Base-by-base conservation (phyloP, 1,140 invertebrate species). In the Solenopsis fugax region DNA sequence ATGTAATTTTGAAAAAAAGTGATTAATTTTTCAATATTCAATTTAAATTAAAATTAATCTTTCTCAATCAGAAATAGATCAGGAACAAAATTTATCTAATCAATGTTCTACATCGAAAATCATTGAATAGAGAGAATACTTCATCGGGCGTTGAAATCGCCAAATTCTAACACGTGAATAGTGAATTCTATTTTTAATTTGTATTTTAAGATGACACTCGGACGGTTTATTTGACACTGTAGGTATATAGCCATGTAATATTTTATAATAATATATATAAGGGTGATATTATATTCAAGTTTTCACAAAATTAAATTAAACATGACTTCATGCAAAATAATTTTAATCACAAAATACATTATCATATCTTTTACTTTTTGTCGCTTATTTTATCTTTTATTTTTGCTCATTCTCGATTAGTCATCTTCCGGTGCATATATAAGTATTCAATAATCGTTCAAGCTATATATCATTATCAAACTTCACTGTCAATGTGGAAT, bases 111-210 rank as follows among this genome's bases (percentile, higher is more conserved):
- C 21, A 12, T 21, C 7, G 16, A 5, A 21, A 62, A 9, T 73
- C 2, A 41, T 41, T 0, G 62, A 24, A 3, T 34, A 50, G 13
- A 37, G 7, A 2, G 18, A 82, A 58, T 72, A 58, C 29, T 75
- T 50, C 24, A 48, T 73, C 80, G 4, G 24, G 69, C 80, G 18
- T 84, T 75, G 45, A 84, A 84, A 21, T 84, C 80, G 80, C 56
- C 45, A 73, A 84, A 84, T 75, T 73, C 54, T 62, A 37, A 75
- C 13, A 62, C 37, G 9, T n/a, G 50, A 71, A 21, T 5, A 4
- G 16, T 37, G 7, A 80, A 50, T 50, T 58, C 12, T 21, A 29
- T 73, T 75, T 84, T 50, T 3, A 60, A 45, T 48, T 60, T 37
- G 4, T 7, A 37, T 37, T 5, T 65, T 3, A n/a, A 24, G 4